Percentiles rank a stretch among this genome's conserved stretches.
Evolutionary conservation across 2,113 vertebrate species (phyloP).

Genomic region (Phalacrocorax aristotelis): DNA sequence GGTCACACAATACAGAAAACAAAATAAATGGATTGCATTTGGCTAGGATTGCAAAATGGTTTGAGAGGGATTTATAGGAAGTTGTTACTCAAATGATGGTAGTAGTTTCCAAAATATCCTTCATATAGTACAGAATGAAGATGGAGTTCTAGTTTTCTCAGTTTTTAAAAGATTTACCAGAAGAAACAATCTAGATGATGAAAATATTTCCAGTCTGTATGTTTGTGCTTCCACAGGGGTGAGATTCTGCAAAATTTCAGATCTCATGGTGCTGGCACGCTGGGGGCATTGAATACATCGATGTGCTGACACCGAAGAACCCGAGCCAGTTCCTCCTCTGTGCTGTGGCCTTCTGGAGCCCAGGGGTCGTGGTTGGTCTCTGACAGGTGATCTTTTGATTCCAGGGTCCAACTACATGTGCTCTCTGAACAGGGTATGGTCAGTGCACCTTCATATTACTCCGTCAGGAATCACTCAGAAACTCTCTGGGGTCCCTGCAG

Average conservation of each 20-base stretch:
- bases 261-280: neutral
- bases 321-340: neutral
- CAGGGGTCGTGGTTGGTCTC: neutral
- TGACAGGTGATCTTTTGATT: neutral
- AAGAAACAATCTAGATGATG: neutral
- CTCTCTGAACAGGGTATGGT: neutral
- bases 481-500: neutral
- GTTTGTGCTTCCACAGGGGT: neutral
- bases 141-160: neutral
- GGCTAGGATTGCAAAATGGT: neutral
- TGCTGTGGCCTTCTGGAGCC: neutral
- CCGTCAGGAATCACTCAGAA: neutral
- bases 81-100: neutral
- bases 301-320: neutral
- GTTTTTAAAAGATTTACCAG: neutral
- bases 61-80: neutral
- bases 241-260: neutral
- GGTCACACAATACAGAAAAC: neutral
- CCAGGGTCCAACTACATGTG: neutral
- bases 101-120: neutral
- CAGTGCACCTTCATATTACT: neutral
- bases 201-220: neutral
- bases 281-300: neutral
- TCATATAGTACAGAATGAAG: neutral
- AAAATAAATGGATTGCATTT: neutral